These are phyloP conservation scores for Sceloporus undulatus DNA, from an alignment of 2,113 vertebrate genomes.

Conservation along the genomic window DNA sequence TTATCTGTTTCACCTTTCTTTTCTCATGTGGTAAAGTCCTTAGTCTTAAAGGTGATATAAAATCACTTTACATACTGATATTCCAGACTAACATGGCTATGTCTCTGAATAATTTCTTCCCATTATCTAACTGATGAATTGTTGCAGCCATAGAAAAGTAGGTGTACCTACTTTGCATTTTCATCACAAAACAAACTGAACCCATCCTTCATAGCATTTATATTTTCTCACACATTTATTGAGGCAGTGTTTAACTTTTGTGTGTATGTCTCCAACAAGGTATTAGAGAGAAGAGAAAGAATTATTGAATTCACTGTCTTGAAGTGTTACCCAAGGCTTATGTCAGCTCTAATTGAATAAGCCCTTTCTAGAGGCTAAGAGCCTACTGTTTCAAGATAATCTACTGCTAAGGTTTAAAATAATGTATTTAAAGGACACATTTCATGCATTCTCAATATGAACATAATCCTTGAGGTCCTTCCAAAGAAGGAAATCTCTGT, in stretches of 20 bases:
- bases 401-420: constrained; percentile 65
- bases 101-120: too few relatives aligned
- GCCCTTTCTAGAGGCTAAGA: constrained; percentile 60
- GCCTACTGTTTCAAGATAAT: constrained; percentile 64
- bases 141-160: background rate
- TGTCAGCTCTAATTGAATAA: constrained; percentile 51
- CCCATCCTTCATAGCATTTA: constrained; percentile 54
- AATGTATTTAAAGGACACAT: constrained; percentile 54
- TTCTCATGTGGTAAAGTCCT: too few relatives aligned
- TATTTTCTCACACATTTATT: constrained; percentile 64
- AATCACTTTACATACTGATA: too few relatives aligned
- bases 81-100: too few relatives aligned
- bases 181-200: constrained; percentile 43
- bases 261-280: constrained; percentile 40
- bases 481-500: constrained; percentile 31
- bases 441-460: constrained; percentile 20
- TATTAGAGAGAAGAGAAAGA: constrained; percentile 69
- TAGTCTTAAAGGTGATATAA: too few relatives aligned
- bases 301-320: constrained; percentile 72
- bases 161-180: background rate
- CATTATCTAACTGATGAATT: too few relatives aligned
- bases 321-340: constrained; percentile 72
- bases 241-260: constrained; percentile 30
- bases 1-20: too few relatives aligned
- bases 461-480: constrained; percentile 15